Base-by-base conservation (phyloP, 1,140 invertebrate species). In the Macrobrachium nipponense region DNA sequence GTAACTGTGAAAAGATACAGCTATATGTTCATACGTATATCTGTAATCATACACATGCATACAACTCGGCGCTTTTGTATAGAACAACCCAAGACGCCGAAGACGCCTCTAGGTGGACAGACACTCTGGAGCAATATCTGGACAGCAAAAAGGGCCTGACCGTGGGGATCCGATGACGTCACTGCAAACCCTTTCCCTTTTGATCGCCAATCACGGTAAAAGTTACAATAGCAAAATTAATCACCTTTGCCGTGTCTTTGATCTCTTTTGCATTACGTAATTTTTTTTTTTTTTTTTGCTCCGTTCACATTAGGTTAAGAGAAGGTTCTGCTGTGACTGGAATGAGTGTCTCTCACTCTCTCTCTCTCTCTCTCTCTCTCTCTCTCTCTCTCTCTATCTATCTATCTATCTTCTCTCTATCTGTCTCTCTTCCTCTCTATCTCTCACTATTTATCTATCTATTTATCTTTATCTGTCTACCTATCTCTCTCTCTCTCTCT, bases 401-500 rank as follows among this genome's bases (percentile, higher is more conserved):
- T 27, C 64, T 66, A 5, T 66, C 64, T 66, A 8, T 66, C 64
- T 66, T 66, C 64, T 66, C 7, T 66, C 64, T 66, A 5, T 66
- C 64, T 66, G 5, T 66, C 64, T 66, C 64, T 8, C 64, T 66
- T 10, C 12, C 23, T 66, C 23, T 27, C 18, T 27, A 5, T 66
- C 64, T 66, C 64, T 66, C 3, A 7, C 64, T 66, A n/a, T n/a
- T n/a, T n/a, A n/a, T n/a, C n/a, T n/a, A n/a, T n/a, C n/a, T n/a
- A n/a, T n/a, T n/a, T n/a, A n/a, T n/a, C n/a, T n/a, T n/a, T n/a
- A n/a, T n/a, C 64, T 66, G 5, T 66, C 7, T 66, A 5, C 12
- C 64, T 66, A 5, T n/a, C n/a, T n/a, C n/a, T n/a, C n/a, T n/a
- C n/a, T n/a, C 62, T 66, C 62, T 66, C 62, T 66, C 62, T 66